Evolutionary conservation across 2,113 vertebrate species (phyloP), one percentile per base, ranked within the genome.

Genomic region (Hippocampus abdominalis): DNA sequence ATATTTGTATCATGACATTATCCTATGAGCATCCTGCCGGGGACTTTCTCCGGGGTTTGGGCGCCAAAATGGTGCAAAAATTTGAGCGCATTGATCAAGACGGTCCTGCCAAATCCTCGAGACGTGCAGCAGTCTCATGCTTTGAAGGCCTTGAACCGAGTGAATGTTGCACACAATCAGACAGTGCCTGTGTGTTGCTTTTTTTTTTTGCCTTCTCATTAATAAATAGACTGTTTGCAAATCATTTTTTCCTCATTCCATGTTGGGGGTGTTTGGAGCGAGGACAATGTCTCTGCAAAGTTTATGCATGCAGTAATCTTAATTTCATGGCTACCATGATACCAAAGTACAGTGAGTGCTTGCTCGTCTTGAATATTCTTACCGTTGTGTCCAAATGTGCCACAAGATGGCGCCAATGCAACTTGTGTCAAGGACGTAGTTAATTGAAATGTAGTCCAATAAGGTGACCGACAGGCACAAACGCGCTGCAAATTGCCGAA

Each of bases 161-260:
- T 70, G 66, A 72, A 72, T 76, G 70, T 76, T 70, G 49, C 63
- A 63, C 70, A 27, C 5, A 71, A 49, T 63, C 61, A 54, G 25
- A 59, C 23, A 23, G 44, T 68, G 73, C 68, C 53, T 71, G 64
- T 36, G 20, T 49, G 36, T 49, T 32, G 1, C 32, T 29, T 66
- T 66, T 46, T 23, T 51, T 53, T 4, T n/a, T 66, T 66, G 64
- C 25, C 29, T 66, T 66, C 63, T 64, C 13, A 16, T 46, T 16
- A 64, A 64, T 60, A 46, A 64, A 64, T 25, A 27, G 63, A 64
- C 42, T 64, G 63, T 64, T 64, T 64, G 23, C 13, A 46, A 46
- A 46, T 48, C 42, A 64, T 64, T n/a, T 64, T 39, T 32, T 32
- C 42, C 53, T 60, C 27, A 60, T 60, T 16, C 2, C 8, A 18